Percentiles rank a stretch among this genome's conserved stretches.
phyloP scores from a whole-genome alignment of 2,797 vertebrate species.

The Peromyscus nudipes region DNA sequence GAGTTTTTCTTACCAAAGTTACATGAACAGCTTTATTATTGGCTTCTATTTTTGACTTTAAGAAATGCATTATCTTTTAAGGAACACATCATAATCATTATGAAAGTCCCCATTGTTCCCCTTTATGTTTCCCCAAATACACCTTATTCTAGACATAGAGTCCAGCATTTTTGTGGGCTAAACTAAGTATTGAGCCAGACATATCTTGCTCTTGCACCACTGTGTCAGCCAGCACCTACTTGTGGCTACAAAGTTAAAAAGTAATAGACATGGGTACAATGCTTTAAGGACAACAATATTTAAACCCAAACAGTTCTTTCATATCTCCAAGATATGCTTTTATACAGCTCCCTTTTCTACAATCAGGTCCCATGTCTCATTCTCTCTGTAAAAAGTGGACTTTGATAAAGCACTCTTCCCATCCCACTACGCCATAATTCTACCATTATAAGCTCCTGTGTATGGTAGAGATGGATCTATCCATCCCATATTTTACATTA shows the following conservation, averaged over 20 bases:
- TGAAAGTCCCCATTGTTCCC: not conserved
- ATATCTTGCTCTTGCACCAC: not conserved
- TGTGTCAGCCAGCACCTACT: not conserved
- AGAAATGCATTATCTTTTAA: not conserved
- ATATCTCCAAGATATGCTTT: not conserved
- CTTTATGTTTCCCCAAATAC: not conserved
- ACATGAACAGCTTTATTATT: not conserved
- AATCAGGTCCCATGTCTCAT: not conserved
- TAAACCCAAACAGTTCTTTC: not conserved
- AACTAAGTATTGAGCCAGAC: not conserved
- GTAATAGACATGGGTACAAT: not conserved
- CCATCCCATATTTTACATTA: not conserved
- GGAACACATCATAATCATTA: not conserved
- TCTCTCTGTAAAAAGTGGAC: not conserved
- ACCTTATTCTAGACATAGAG: not conserved
- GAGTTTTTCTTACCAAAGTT: not conserved
- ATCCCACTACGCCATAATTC: not conserved
- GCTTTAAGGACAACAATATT: not conserved
- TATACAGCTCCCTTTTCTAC: not conserved
- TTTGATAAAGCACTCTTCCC: not conserved
- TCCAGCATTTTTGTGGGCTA: not conserved
- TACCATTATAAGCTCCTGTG: not conserved
- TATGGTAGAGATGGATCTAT: not conserved
- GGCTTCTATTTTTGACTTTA: not conserved
- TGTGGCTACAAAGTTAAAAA: not conserved